Conservation (phyloP, 2,113 vertebrate genomes). For the Cyanoliseus patagonus region DNA sequence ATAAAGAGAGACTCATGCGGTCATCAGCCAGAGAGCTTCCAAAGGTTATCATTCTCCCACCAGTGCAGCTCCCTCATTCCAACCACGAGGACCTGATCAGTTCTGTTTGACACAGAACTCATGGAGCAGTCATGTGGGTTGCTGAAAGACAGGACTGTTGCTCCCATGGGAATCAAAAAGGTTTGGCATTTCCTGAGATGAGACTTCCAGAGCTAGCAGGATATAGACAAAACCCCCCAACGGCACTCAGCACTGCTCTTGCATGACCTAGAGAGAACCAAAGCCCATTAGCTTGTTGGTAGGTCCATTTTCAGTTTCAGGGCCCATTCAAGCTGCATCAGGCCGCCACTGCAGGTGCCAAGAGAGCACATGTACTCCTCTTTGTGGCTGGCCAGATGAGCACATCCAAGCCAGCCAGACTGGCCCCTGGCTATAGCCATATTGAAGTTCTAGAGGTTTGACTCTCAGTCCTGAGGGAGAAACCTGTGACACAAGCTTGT, state of each 20-base stretch:
- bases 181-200: not conserved
- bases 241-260: not conserved
- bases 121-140: not conserved
- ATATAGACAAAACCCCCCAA: not conserved
- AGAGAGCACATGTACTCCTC: not conserved
- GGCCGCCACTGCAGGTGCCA: not conserved
- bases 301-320: not conserved
- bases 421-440: not conserved
- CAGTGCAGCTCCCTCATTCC: not conserved
- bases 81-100: not conserved
- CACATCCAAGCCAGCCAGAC: not conserved
- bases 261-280: not conserved
- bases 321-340: not conserved
- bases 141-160: not conserved
- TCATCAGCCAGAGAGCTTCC: not conserved
- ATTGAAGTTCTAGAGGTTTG: not conserved
- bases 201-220: not conserved
- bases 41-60: not conserved
- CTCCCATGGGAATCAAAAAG: not conserved
- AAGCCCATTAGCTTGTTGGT: not conserved
- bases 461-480: not conserved
- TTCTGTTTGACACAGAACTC: not conserved
- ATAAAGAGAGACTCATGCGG: not conserved
- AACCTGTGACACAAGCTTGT: not conserved
- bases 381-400: not conserved